Evolutionary conservation across 1,140 invertebrate genomes (phyloP).

Genomic region (Centruroides sculpturatus): DNA sequence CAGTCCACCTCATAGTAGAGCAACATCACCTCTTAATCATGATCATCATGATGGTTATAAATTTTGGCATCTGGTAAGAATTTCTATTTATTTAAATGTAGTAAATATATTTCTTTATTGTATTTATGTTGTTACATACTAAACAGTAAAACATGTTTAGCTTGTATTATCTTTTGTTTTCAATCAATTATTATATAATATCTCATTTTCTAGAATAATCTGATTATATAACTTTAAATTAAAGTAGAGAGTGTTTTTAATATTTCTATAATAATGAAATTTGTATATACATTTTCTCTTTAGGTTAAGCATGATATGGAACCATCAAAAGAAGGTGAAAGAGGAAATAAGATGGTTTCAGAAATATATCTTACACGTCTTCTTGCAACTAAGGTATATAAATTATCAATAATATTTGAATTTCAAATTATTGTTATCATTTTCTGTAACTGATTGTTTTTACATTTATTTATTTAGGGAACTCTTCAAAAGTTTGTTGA

Average conservation of each 20-base stretch:
- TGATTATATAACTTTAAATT: no score
- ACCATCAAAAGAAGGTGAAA: slow-evolving; percentile 83
- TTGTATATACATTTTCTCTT: background rate
- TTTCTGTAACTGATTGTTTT: background rate
- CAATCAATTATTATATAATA: no score
- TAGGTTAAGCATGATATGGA: slow-evolving; percentile 68
- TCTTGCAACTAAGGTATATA: slow-evolving; percentile 68
- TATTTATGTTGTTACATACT: no score
- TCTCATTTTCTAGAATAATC: no score
- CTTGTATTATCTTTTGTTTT: no score
- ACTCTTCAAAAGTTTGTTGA: slow-evolving; percentile 98
- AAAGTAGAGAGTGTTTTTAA: no score
- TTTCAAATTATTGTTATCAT: background rate
- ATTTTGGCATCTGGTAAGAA: slow-evolving; percentile 31
- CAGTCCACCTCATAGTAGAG: slow-evolving; percentile 58
- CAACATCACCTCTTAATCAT: slow-evolving; percentile 69
- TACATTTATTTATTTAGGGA: slow-evolving; percentile 33
- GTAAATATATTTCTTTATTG: no score
- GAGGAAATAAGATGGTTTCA: slow-evolving; percentile 97
- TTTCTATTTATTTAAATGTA: no score
- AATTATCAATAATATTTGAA: background rate
- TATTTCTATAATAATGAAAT: background rate
- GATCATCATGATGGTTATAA: slow-evolving; percentile 64
- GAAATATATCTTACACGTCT: slow-evolving; percentile 98
- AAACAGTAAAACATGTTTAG: no score